A percentile compares a stretch with the other conserved stretches of the same genome.
Evolutionary conservation across 2,797 vertebrate species (phyloP).

Genomic region (Macrochelys suwanniensis): DNA sequence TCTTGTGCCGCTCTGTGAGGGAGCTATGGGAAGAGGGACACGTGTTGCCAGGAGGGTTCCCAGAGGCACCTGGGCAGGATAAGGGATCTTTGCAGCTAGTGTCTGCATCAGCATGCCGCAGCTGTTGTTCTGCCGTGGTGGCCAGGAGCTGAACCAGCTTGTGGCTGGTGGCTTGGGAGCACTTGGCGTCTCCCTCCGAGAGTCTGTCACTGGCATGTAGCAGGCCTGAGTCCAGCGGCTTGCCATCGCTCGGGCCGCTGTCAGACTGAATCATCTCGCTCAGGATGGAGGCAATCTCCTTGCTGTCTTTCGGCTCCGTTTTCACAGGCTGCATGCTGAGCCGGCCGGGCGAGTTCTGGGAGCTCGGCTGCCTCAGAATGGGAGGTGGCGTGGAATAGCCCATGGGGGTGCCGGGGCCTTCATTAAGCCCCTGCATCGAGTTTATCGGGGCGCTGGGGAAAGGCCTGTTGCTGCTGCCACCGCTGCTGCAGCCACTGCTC

Average conservation of each 20-base stretch:
- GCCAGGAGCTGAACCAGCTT: slow-evolving; percentile 85
- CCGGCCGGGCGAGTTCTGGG: slow-evolving; percentile 84
- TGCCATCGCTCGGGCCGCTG: slow-evolving; percentile 64
- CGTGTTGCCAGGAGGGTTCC: slow-evolving; percentile 71
- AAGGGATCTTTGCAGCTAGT: slow-evolving; percentile 79
- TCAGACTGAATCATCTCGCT: slow-evolving; percentile 81
- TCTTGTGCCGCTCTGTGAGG: slow-evolving; percentile 94
- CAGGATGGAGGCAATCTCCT: slow-evolving; percentile 80
- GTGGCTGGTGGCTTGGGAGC: slow-evolving; percentile 83
- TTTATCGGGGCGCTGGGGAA: slow-evolving; percentile 76
- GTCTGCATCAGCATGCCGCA: slow-evolving; percentile 79
- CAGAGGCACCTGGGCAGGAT: slow-evolving; percentile 71
- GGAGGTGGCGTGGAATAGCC: slow-evolving; percentile 88
- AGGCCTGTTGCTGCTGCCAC: slow-evolving; percentile 67
- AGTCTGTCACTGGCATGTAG: slow-evolving; percentile 76
- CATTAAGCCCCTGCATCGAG: slow-evolving; percentile 78
- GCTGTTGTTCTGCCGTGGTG: slow-evolving; percentile 82
- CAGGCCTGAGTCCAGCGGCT: slow-evolving; percentile 80
- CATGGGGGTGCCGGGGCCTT: slow-evolving; percentile 76
- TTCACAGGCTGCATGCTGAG: slow-evolving; percentile 76
- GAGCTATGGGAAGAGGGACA: slow-evolving; percentile 95
- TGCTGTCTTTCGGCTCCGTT: slow-evolving; percentile 81
- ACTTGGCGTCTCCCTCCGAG: slow-evolving; percentile 83
- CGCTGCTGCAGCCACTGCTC: slow-evolving; percentile 69
- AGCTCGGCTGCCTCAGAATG: slow-evolving; percentile 82